These are phyloP conservation scores for Puffinus mauretanicus DNA, from an alignment of 2,113 vertebrate genomes.

Conservation along the genomic window DNA sequence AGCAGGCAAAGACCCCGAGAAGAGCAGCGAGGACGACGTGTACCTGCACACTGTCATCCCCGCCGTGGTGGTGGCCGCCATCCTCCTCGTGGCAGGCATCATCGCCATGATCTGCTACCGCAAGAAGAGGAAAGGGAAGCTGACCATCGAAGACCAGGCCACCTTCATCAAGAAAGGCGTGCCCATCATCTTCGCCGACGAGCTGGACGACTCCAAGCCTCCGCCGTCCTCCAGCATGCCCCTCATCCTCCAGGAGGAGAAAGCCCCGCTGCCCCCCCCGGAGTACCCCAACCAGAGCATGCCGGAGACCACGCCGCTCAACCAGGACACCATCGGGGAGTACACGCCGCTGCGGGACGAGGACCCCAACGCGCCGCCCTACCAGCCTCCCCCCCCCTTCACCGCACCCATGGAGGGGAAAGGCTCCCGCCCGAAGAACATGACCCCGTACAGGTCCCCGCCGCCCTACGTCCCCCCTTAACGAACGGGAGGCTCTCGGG, in stretches of 20 bases:
- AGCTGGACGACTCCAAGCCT: slow-evolving; percentile 95
- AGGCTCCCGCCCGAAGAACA: slow-evolving; percentile 97
- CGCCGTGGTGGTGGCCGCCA: slow-evolving; percentile 91
- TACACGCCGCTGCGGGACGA: slow-evolving; percentile 91
- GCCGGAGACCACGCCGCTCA: slow-evolving; percentile 89
- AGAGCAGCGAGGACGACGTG: slow-evolving; percentile 88
- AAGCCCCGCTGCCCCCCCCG: slow-evolving; percentile 90
- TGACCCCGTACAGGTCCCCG: slow-evolving; percentile 95
- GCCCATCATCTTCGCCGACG: slow-evolving; percentile 95
- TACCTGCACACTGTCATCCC: slow-evolving; percentile 96
- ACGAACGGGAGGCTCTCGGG: slow-evolving; percentile 68
- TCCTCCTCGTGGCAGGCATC: slow-evolving; percentile 91
- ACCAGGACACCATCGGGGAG: slow-evolving; percentile 91
- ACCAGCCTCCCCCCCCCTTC: slow-evolving; percentile 94
- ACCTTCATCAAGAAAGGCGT: slow-evolving; percentile 98
- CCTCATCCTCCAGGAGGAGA: slow-evolving; percentile 95
- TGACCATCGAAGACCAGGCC: slow-evolving; percentile 95
- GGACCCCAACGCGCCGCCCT: slow-evolving; percentile 92
- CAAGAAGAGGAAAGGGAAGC: slow-evolving; percentile 94
- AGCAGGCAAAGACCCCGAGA: slow-evolving; percentile 80
- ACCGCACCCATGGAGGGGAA: slow-evolving; percentile 93
- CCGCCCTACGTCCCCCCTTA: slow-evolving; percentile 97
- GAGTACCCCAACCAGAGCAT: slow-evolving; percentile 92
- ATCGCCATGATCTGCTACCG: slow-evolving; percentile 97
- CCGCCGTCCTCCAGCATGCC: slow-evolving; percentile 95